Base-by-base conservation (phyloP, 2,888 invertebrate species). In the Apodemia zela region DNA sequence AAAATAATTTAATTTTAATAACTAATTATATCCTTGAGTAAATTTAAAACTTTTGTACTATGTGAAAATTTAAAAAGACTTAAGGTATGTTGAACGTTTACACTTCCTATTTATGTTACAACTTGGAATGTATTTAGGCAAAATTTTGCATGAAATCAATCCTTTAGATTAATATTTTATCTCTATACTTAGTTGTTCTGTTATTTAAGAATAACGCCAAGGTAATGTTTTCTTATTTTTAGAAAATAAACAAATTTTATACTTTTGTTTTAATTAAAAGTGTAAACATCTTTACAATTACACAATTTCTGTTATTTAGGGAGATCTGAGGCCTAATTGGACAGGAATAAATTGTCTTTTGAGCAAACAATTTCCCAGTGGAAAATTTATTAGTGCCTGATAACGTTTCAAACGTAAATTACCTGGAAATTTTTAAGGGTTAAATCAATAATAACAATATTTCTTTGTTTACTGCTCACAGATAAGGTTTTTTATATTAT, bases 271-370 rank as follows among this genome's bases (percentile, higher is more conserved):
- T 15, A 15, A 42, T 42, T 15, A 42, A 62, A 82, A 78, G 76
- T 76, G 75, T 65, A 78, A 84, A 84, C 18, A 25, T 25, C 13
- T 54, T 8, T 83, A 87, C 85, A 85, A 87, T 87, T 87, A 85
- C 82, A 79, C 82, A 82, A 79, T 82, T 75, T 79, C 79, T 82
- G 82, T 82, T 82, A 84, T 84, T 85, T 83, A 82, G 81, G 82
- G 76, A 85, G 84, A 85, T 84, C 79, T 82, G 83, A 78, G 75
- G 75, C 75, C 79, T 85, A 87, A 86, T 87, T 87, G 80, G 82
- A 79, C 72, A 74, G 71, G 76, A 79, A 84, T 87, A 84, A 87
- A 85, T 85, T 85, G 80, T 81, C 77, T 77, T 80, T 76, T 75
- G 81, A 82, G 81, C 81, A 81, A 81, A 85, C 85, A 82, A 84